Evolutionary conservation across 2,113 vertebrate species (phyloP).

Genomic region (Heterotilapia buettikoferi): DNA sequence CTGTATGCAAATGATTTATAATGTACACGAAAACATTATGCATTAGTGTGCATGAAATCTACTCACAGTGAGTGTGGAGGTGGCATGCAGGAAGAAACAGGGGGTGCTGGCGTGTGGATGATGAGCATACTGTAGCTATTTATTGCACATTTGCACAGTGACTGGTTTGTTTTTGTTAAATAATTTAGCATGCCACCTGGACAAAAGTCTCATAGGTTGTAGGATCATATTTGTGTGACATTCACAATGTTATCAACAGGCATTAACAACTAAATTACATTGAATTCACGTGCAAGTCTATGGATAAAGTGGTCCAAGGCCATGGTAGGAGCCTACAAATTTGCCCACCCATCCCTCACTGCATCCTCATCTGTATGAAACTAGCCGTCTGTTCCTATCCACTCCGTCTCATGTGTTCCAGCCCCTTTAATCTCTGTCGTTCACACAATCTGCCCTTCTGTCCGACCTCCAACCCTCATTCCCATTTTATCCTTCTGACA

Average conservation of each 20-base stretch:
- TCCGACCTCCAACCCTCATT: slow-evolving; percentile 57
- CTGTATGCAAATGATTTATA: slow-evolving; percentile 40
- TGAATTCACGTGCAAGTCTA: slow-evolving; percentile 10
- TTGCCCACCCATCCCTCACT: not conserved
- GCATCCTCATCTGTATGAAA: slow-evolving; percentile 35
- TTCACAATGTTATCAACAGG: slow-evolving; percentile 37
- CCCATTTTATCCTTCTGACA: slow-evolving; percentile 23
- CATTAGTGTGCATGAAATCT: not conserved
- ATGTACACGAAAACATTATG: slow-evolving; percentile 5
- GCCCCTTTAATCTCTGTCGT: slow-evolving; percentile 49
- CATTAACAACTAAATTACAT: slow-evolving; percentile 49
- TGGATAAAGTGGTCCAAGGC: slow-evolving; percentile 19
- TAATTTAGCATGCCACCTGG: not conserved
- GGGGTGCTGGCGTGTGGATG: not conserved
- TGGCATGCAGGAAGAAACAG: not conserved
- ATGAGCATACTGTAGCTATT: not conserved
- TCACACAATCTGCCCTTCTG: slow-evolving; percentile 58
- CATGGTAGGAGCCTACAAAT: not conserved
- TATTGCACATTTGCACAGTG: not conserved
- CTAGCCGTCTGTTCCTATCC: not conserved
- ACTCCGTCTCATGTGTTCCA: slow-evolving; percentile 30
- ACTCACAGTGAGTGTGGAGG: not conserved
- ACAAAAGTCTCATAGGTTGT: not conserved
- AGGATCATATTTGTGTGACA: not conserved
- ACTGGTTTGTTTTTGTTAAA: slow-evolving; percentile 25